Percentiles rank a stretch among this genome's conserved stretches.
Evolutionary conservation across 2,888 invertebrate species (phyloP).

Genomic region (Sisyra nigra): DNA sequence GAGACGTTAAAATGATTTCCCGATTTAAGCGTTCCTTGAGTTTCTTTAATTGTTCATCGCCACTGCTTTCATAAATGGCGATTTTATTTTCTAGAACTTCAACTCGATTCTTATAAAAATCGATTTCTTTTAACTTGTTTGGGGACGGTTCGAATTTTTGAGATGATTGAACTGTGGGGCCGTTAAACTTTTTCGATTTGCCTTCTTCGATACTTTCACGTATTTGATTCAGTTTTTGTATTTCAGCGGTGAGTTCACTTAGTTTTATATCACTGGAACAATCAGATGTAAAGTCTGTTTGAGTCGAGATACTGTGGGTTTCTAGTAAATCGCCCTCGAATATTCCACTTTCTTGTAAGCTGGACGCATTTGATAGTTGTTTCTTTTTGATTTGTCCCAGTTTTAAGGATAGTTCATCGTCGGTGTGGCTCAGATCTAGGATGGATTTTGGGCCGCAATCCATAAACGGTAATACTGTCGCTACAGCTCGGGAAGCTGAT

Average conservation of each 20-base stretch:
- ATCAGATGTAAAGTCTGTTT: constrained; percentile 28
- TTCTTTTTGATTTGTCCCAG: constrained; percentile 32
- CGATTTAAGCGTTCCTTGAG: constrained; percentile 44
- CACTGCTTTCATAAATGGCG: constrained; percentile 46
- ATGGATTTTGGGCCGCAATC: constrained; percentile 8
- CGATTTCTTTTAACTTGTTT: constrained; percentile 6
- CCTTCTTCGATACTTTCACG: constrained; percentile 42
- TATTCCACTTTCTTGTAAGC: constrained; percentile 58
- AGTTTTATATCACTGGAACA: constrained; percentile 7
- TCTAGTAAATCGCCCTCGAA: constrained; percentile 40
- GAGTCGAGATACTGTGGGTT: constrained; percentile 32
- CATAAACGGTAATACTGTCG: constrained; percentile 18
- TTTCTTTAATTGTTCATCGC: constrained; percentile 41
- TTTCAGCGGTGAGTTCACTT: constrained; percentile 39
- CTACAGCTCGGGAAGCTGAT: constrained; percentile 13
- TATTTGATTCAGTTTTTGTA: constrained; percentile 45
- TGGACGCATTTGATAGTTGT: constrained; percentile 26
- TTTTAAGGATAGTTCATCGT: constrained; percentile 5
- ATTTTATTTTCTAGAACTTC: constrained; percentile 47
- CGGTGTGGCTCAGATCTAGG: constrained; percentile 1
- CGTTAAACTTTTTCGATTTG: constrained; percentile 20
- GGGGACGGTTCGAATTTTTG: constrained; percentile 10
- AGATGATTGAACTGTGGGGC: constrained; percentile 5
- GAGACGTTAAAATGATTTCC: constrained; percentile 36
- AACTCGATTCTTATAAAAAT: constrained; percentile 48